These are phyloP conservation scores for Zophobas morio DNA, from an alignment of 1,140 invertebrate species.

Conservation along the genomic window DNA sequence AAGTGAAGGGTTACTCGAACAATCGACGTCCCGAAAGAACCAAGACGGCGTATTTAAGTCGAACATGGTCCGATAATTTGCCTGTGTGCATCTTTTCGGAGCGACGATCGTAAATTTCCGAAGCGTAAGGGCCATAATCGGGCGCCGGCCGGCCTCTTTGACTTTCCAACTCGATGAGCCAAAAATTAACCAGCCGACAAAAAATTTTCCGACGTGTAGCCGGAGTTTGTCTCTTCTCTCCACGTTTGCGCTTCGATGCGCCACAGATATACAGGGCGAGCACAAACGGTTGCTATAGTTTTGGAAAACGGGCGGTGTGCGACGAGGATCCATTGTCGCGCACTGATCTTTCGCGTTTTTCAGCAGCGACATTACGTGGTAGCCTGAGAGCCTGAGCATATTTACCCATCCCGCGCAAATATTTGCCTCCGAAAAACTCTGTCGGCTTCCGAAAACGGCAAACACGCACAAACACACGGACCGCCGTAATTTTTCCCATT, in stretches of 20 bases:
- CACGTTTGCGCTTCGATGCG: slow-evolving; percentile 2
- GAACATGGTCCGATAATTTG: slow-evolving; percentile 43
- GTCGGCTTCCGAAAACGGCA: slow-evolving; percentile 11
- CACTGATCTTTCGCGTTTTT: too few relatives aligned
- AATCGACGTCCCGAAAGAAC: slow-evolving; percentile 40
- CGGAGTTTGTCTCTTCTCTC: not conserved
- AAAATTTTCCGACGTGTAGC: slow-evolving; percentile 47
- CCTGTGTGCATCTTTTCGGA: slow-evolving; percentile 35
- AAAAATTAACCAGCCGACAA: slow-evolving; percentile 61
- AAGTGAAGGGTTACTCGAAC: slow-evolving; percentile 37
- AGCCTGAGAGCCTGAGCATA: slow-evolving; percentile 28
- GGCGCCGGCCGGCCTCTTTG: slow-evolving; percentile 57
- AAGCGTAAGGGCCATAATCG: slow-evolving; percentile 44
- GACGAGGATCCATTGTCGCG: too few relatives aligned
- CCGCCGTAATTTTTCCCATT: slow-evolving; percentile 16
- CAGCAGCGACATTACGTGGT: not conserved
- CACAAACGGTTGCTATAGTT: too few relatives aligned
- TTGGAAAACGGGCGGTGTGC: too few relatives aligned
- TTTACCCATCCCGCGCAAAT: slow-evolving; percentile 38
- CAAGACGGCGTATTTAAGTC: slow-evolving; percentile 43
- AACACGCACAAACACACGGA: slow-evolving; percentile 8
- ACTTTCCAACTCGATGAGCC: slow-evolving; percentile 62
- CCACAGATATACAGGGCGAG: not conserved
- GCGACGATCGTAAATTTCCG: slow-evolving; percentile 29
- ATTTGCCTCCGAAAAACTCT: slow-evolving; percentile 33